Conservation (phyloP, 2,113 vertebrate species). For the Malurus melanocephalus region DNA sequence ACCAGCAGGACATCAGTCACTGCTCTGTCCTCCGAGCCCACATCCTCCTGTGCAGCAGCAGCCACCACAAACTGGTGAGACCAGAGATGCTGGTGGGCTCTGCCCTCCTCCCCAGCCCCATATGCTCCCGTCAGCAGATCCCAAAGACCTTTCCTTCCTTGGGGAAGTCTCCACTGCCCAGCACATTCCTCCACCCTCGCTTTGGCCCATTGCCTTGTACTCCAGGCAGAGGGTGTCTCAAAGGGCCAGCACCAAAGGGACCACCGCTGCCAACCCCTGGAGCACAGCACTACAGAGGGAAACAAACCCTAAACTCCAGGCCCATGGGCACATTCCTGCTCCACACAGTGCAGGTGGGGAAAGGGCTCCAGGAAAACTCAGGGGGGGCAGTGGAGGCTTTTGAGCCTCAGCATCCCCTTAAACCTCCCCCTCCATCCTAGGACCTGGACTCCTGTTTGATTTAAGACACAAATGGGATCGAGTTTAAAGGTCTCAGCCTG, state of each 20-base stretch:
- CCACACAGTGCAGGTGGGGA: background rate
- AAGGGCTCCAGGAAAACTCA: background rate
- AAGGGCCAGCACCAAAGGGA: background rate
- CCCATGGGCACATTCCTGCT: background rate
- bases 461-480: constrained; percentile 46
- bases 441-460: constrained; percentile 40
- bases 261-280: background rate
- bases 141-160: background rate
- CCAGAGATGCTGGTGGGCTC: background rate
- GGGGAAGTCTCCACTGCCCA: background rate
- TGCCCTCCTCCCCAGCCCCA: background rate
- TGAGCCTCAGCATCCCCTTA: background rate
- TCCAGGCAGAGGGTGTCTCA: background rate
- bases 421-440: constrained; percentile 1
- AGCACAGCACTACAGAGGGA: background rate
- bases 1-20: background rate
- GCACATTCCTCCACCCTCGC: background rate
- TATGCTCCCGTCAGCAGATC: background rate
- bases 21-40: background rate
- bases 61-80: background rate
- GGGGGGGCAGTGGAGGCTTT: background rate
- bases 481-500: constrained; percentile 64
- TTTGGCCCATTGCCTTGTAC: background rate
- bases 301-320: background rate
- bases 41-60: background rate